Percentiles rank a stretch among this genome's conserved stretches.
These are phyloP conservation scores for Caenorhabditis panamensis DNA, from an alignment of 2,888 invertebrate species.

Conservation along the genomic window DNA sequence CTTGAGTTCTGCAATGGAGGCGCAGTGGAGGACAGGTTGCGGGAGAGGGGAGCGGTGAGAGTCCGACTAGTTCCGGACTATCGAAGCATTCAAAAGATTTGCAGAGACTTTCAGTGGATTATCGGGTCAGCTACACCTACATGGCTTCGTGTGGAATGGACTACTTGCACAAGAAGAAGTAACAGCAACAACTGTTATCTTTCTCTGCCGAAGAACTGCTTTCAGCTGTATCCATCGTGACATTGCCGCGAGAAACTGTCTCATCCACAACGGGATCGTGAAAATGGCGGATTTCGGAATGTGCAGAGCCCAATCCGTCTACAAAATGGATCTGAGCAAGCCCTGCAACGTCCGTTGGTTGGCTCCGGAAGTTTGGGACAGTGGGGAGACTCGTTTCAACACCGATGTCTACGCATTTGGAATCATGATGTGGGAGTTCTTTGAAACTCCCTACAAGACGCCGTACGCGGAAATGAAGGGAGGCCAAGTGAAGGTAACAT, in stretches of 20 bases:
- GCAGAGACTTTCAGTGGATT: constrained; percentile 40
- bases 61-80: constrained; percentile 6
- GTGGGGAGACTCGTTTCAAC: constrained; percentile 73
- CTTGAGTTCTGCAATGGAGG: constrained; percentile 76
- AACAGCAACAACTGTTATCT: neutral
- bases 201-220: neutral
- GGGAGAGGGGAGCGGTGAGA: constrained; percentile 13
- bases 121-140: constrained; percentile 51
- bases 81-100: constrained; percentile 18
- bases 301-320: constrained; percentile 70
- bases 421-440: constrained; percentile 76
- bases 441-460: constrained; percentile 72
- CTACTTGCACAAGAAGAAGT: constrained; percentile 74
- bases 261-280: constrained; percentile 67
- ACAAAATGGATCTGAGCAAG: constrained; percentile 72
- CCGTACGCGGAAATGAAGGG: constrained; percentile 74
- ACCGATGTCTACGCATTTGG: constrained; percentile 77
- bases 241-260: constrained; percentile 76
- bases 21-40: constrained; percentile 56
- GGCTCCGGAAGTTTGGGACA: constrained; percentile 77
- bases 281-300: constrained; percentile 78
- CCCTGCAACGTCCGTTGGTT: constrained; percentile 77
- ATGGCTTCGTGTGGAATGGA: constrained; percentile 70
- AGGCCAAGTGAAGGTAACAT: constrained; percentile 69
- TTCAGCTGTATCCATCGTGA: constrained; percentile 75